These are phyloP conservation scores for Leptinotarsa tumamoca DNA, from an alignment of 2,888 invertebrate species.

Conservation along the genomic window DNA sequence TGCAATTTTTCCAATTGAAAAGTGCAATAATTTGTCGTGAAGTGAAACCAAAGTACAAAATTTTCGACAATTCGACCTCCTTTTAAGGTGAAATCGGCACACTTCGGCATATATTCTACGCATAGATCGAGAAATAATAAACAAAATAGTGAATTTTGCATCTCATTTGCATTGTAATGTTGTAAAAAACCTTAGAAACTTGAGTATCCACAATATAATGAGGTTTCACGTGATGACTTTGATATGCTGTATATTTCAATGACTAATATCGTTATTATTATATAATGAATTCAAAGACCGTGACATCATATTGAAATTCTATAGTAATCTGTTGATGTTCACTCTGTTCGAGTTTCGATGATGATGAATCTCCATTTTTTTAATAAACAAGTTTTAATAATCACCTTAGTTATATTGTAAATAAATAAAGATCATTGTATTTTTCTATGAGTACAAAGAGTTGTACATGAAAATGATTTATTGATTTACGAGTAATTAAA, in stretches of 20 bases:
- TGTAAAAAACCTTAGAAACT: slow-evolving; percentile 13
- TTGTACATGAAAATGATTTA: no score
- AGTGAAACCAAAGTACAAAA: slow-evolving; percentile 11
- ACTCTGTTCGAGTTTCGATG: neutral
- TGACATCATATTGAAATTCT: slow-evolving; percentile 22
- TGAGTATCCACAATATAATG: slow-evolving; percentile 1
- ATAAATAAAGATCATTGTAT: no score
- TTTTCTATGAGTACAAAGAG: no score
- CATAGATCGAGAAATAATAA: neutral
- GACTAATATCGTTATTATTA: slow-evolving; percentile 22
- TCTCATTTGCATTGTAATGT: slow-evolving; percentile 25
- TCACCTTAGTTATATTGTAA: neutral
- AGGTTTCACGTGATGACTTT: slow-evolving; percentile 11
- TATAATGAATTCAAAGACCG: slow-evolving; percentile 30
- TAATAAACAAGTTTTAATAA: neutral
- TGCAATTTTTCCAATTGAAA: neutral
- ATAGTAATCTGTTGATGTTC: neutral
- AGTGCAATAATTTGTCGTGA: neutral
- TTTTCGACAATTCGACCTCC: slow-evolving; percentile 15
- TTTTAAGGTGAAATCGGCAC: slow-evolving; percentile 10
- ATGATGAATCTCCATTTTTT: neutral
- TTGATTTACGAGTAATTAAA: no score
- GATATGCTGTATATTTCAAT: slow-evolving; percentile 14
- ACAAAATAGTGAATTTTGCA: slow-evolving; percentile 16
- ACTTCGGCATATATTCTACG: slow-evolving; percentile 1